Evolutionary conservation across 2,888 invertebrate genomes (phyloP), one percentile per base, ranked within the genome.

Genomic region (Amblyteles armatorius): DNA sequence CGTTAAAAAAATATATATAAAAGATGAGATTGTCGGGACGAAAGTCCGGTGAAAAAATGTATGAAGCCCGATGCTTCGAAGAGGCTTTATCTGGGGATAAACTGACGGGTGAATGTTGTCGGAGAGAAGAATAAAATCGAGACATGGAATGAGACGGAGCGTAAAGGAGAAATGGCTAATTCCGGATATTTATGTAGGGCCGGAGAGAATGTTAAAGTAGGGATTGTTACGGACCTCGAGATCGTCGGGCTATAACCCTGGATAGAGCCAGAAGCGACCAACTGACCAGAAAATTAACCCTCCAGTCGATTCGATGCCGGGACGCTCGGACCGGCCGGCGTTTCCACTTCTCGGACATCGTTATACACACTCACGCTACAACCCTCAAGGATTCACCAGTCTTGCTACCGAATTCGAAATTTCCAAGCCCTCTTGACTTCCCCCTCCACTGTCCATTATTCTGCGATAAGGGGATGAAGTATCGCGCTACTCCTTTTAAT

Each of bases 241-340:
- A 93, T 93, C 92, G 92, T 90, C 90, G 88, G 83, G 86, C 92
- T 92, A 92, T 93, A 93, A 93, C 93, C 93, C 92, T 90, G 90
- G 91, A 92, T 82, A 77, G 91, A 92, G 92, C 92, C 94, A 94
- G 93, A 93, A 93, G 94, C 94, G 94, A 93, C 94, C 94, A 94
- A 94, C 94, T 94, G 94, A 93, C 94, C 94, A 94, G 94, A 94
- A 94, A 94, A 94, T 94, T 94, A 94, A 94, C 94, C 93, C 94
- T 93, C 93, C 91, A 91, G 90, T 92, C 93, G 92, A 93, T 93
- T 92, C 92, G 91, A 92, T 91, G 90, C 86, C 68, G 77, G 67
- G 76, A 26, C 26, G 71, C 73, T 36, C 0, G 44, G 16, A 26
- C 80, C 68, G 76, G 63, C 71, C 82, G 13, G 68, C 74, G 82